These are phyloP conservation scores for Astreopora myriophthalma DNA, from an alignment of 64 coral and sea anemone genomes.

Conservation along the genomic window DNA sequence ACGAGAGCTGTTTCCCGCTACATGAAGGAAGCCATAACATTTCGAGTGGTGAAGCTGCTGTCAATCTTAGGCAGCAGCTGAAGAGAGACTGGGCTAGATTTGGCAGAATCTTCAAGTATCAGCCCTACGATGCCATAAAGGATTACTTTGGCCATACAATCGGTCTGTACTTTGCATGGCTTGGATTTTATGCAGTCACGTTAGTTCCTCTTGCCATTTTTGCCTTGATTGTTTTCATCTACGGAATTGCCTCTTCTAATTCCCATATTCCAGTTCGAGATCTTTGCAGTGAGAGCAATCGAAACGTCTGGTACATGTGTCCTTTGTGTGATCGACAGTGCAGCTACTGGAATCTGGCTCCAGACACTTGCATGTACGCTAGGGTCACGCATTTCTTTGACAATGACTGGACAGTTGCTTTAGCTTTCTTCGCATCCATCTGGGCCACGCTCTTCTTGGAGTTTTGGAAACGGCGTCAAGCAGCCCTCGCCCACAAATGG, in stretches of 20 bases:
- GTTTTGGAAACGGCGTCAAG: slow-evolving; percentile 86
- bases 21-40: slow-evolving; percentile 42
- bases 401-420: slow-evolving; percentile 62
- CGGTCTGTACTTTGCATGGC: slow-evolving; percentile 77
- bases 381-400: slow-evolving; percentile 75
- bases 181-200: slow-evolving; percentile 69
- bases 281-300: slow-evolving; percentile 58
- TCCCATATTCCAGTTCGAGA: slow-evolving; percentile 54
- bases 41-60: neutral
- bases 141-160: slow-evolving; percentile 75
- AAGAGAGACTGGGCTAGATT: slow-evolving; percentile 66
- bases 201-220: slow-evolving; percentile 62
- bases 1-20: slow-evolving; percentile 47
- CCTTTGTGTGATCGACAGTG: slow-evolving; percentile 70
- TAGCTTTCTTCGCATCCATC: slow-evolving; percentile 72
- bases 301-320: slow-evolving; percentile 64
- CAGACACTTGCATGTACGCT: slow-evolving; percentile 67
- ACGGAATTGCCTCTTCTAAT: slow-evolving; percentile 37
- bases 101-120: slow-evolving; percentile 70
- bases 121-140: slow-evolving; percentile 64
- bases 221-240: slow-evolving; percentile 54
- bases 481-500: slow-evolving; percentile 69
- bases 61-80: slow-evolving; percentile 56
- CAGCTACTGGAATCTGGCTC: slow-evolving; percentile 69
- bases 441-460: slow-evolving; percentile 83